These are phyloP conservation scores for Nesometra sesokonis DNA, from an alignment of 35 echinoderm and acorn worm genomes.

Conservation along the genomic window DNA sequence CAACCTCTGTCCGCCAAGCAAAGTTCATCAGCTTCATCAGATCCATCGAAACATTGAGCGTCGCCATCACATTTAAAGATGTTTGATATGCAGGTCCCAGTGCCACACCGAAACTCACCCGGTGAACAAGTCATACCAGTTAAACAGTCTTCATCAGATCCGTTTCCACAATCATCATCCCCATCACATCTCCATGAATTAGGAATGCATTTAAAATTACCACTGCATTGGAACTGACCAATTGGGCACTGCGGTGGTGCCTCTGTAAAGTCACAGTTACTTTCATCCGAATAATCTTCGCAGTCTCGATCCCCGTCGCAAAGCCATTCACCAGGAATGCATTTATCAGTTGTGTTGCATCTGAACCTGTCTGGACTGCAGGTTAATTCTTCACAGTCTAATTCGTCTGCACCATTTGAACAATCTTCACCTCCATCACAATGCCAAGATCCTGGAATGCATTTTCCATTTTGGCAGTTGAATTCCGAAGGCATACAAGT, in stretches of 20 bases:
- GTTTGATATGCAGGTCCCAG: background rate
- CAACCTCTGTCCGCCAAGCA: too few species aligned
- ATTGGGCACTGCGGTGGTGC: background rate
- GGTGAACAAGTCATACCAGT: too few species aligned
- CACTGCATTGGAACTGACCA: too few species aligned
- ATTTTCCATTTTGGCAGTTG: conserved; percentile 50
- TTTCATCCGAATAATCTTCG: conserved; percentile 22
- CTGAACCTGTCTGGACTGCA: conserved; percentile 45
- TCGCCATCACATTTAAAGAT: background rate
- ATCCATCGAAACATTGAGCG: background rate
- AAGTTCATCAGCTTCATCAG: background rate
- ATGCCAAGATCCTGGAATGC: conserved; percentile 31
- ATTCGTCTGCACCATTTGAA: too few species aligned
- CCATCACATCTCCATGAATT: too few species aligned
- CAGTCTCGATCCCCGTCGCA: conserved; percentile 71
- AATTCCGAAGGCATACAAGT: conserved; percentile 41
- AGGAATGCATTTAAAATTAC: too few species aligned
- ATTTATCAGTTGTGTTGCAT: conserved; percentile 38
- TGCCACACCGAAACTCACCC: too few species aligned
- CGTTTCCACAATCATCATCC: too few species aligned
- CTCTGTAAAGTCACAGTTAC: background rate
- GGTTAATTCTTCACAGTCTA: background rate
- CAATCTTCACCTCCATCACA: too few species aligned
- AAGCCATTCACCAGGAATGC: conserved; percentile 5
- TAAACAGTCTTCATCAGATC: background rate